phyloP scores from a whole-genome alignment of 2,113 vertebrate genomes.

The Bombycilla garrulus region DNA sequence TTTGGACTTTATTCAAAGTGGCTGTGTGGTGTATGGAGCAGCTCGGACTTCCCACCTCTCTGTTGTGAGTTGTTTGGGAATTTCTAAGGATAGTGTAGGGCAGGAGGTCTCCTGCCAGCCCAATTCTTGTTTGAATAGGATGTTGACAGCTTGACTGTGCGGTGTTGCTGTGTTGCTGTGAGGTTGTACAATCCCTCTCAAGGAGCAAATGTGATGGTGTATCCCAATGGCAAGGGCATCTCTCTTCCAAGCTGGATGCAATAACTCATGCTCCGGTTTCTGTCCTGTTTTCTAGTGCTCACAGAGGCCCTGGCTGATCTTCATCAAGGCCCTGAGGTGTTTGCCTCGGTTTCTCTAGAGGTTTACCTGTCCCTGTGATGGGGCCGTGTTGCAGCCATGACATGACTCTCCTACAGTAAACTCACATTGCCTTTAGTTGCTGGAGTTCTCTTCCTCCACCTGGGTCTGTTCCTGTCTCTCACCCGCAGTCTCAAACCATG shows the following conservation, averaged over 20 bases:
- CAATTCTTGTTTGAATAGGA: neutral
- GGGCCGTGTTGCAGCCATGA: neutral
- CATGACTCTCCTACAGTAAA: neutral
- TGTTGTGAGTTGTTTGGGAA: neutral
- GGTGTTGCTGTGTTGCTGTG: neutral
- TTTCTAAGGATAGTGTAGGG: neutral
- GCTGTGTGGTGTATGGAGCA: neutral
- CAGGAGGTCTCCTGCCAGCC: neutral
- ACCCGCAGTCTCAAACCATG: conserved; percentile 82
- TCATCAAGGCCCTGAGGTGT: neutral
- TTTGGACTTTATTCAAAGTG: neutral
- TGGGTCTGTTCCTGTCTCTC: neutral
- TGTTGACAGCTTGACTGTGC: neutral
- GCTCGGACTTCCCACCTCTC: fast-evolving
- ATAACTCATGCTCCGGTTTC: neutral
- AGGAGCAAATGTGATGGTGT: neutral
- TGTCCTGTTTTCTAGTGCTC: neutral
- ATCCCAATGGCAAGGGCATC: neutral
- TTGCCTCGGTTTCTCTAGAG: neutral
- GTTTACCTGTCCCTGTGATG: fast-evolving
- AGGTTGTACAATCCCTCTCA: neutral
- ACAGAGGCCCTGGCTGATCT: neutral
- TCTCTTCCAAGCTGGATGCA: neutral
- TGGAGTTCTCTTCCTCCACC: neutral
- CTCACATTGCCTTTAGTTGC: neutral